phyloP scores from a whole-genome alignment of 2,797 vertebrate species.

The Lepidocolaptes lacrymiger region DNA sequence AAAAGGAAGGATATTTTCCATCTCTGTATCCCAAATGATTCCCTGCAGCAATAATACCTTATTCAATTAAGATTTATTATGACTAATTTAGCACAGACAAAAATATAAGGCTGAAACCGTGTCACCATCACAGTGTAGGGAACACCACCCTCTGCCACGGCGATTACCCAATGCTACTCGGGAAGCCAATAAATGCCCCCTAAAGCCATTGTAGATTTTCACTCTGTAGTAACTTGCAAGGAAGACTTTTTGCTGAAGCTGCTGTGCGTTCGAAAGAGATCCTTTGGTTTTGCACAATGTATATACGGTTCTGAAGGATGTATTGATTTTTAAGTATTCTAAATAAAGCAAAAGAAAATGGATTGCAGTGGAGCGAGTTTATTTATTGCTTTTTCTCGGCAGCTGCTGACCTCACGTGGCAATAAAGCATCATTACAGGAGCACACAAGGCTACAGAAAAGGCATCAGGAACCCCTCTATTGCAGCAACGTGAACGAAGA shows the following conservation, averaged over 20 bases:
- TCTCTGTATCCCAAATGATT: background rate
- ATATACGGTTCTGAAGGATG: slow-evolving; percentile 40
- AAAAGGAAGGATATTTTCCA: background rate
- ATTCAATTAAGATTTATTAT: background rate
- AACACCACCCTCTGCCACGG: background rate
- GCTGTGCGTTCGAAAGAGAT: background rate
- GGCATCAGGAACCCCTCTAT: background rate
- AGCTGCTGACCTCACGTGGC: slow-evolving; percentile 69
- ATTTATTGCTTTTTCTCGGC: slow-evolving; percentile 18
- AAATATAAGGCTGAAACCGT: background rate
- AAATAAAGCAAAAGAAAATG: slow-evolving; percentile 54
- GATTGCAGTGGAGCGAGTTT: background rate
- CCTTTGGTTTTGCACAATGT: slow-evolving; percentile 32
- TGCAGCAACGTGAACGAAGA: background rate
- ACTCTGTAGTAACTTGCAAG: background rate
- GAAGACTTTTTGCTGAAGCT: slow-evolving; percentile 6
- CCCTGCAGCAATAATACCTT: background rate
- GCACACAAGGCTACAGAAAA: background rate
- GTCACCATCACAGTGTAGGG: background rate
- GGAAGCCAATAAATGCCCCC: background rate
- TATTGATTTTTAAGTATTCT: slow-evolving; percentile 55
- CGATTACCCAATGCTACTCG: background rate
- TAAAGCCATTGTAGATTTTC: background rate
- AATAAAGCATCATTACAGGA: slow-evolving; percentile 12
- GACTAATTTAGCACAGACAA: background rate